These are phyloP conservation scores for Timema podura DNA, from an alignment of 2,888 invertebrate species.

Conservation along the genomic window DNA sequence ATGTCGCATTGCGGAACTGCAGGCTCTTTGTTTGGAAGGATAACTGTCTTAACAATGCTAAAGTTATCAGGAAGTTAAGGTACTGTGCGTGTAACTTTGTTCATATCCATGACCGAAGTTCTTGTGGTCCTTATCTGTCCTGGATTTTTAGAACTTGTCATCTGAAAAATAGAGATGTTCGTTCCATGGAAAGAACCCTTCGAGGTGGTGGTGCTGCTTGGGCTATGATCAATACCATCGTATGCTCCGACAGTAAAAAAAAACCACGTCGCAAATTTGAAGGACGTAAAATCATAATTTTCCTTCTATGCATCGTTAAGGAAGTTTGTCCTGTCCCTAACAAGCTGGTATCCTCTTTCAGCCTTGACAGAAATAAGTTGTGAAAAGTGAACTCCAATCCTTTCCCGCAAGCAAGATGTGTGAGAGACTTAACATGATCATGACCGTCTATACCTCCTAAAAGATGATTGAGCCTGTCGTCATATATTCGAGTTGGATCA, in stretches of 20 bases:
- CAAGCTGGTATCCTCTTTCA: neutral
- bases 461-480: neutral
- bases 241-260: neutral
- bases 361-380: neutral
- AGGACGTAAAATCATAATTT: neutral
- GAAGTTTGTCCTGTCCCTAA: neutral
- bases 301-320: neutral
- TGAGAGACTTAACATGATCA: neutral
- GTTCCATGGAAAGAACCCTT: neutral
- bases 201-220: neutral
- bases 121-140: neutral
- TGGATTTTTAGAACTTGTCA: conserved; percentile 2
- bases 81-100: conserved; percentile 1
- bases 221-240: neutral
- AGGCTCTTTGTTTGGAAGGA: neutral
- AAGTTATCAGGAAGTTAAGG: neutral
- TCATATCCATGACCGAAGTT: neutral
- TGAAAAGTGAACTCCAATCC: neutral
- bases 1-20: conserved; percentile 1
- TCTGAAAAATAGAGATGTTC: conserved; percentile 3
- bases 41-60: neutral
- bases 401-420: neutral
- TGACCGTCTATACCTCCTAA: too few species aligned
- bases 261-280: neutral
- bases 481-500: neutral